Conservation (phyloP, 2,888 invertebrate species). For the Athripsodes cinereus region DNA sequence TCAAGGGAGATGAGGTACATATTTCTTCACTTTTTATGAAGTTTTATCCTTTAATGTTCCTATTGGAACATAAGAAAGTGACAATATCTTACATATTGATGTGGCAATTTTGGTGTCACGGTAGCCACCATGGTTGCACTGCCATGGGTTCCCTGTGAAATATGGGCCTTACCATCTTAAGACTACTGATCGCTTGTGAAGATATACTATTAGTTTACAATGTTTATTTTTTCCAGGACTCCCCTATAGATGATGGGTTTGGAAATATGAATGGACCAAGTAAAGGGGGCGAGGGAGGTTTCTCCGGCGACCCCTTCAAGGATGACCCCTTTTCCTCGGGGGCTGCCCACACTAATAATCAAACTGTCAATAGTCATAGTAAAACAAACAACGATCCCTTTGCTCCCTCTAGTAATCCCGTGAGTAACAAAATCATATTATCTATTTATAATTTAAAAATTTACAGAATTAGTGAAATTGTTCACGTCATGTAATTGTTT, state of each 20-base stretch:
- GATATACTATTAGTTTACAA: no score
- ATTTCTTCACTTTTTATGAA: background rate
- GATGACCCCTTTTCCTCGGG: constrained; percentile 32
- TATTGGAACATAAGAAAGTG: no score
- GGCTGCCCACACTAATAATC: constrained; percentile 27
- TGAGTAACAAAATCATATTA: no score
- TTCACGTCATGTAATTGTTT: no score
- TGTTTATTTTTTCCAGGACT: constrained; percentile 27
- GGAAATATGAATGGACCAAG: constrained; percentile 35
- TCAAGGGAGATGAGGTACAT: constrained; percentile 35
- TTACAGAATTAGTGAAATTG: no score
- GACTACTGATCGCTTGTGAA: no score
- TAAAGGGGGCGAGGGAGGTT: constrained; percentile 33
- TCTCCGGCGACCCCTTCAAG: constrained; percentile 48
- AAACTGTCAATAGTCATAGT: background rate
- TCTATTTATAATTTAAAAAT: no score
- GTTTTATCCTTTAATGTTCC: background rate
- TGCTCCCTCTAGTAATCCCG: background rate
- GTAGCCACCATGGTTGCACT: no score
- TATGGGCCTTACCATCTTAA: no score
- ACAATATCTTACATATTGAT: no score
- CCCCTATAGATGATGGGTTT: constrained; percentile 37
- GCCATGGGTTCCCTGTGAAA: no score
- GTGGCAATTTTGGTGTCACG: no score
- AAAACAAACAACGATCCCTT: background rate